phyloP scores from a whole-genome alignment of 2,888 invertebrate genomes.

The Hoplodrina ambigua region DNA sequence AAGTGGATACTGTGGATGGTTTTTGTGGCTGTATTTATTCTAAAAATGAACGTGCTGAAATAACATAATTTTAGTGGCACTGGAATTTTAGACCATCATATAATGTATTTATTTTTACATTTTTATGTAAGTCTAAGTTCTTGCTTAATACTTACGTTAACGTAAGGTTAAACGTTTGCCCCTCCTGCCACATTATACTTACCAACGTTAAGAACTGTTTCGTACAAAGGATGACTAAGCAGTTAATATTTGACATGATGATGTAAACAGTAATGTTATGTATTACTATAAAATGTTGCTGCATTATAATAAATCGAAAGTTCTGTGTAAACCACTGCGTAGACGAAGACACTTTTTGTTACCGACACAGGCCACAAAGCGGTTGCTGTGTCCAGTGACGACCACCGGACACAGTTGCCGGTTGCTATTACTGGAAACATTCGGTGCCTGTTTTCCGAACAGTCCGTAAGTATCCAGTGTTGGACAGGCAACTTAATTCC shows the following conservation, averaged over 20 bases:
- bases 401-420: no score
- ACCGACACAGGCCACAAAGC: no score
- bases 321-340: constrained; percentile 3
- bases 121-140: neutral
- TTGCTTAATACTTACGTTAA: constrained; percentile 23
- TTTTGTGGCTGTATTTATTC: neutral
- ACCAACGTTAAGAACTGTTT: constrained; percentile 2
- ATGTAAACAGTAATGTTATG: constrained; percentile 32
- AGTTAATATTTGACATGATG: constrained; percentile 22
- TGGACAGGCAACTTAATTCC: no score
- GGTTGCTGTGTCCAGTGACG: no score
- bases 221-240: constrained; percentile 17
- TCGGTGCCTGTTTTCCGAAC: no score
- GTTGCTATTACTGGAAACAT: no score
- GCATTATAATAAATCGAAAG: constrained; percentile 36
- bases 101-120: neutral
- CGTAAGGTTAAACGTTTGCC: constrained; percentile 26
- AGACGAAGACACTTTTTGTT: no score
- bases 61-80: no score
- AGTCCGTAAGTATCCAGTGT: no score
- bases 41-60: no score
- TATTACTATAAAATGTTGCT: constrained; percentile 32
- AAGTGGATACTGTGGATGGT: no score
- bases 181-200: constrained; percentile 28
- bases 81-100: no score